Evolutionary conservation across 1,140 invertebrate species (phyloP).

Genomic region (Sweltsa coloradensis): DNA sequence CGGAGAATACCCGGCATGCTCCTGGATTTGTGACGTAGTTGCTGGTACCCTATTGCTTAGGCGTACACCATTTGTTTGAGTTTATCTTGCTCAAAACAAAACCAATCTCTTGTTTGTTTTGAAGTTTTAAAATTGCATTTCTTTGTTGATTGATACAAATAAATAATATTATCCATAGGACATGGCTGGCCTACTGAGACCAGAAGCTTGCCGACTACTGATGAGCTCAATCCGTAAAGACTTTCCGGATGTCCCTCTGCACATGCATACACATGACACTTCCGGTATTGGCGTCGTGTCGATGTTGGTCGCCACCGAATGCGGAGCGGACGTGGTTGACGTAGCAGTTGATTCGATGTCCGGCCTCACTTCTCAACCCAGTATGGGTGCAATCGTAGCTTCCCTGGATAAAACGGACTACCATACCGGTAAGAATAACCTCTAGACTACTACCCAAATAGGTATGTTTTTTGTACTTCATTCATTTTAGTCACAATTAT

Average conservation of each 20-base stretch:
- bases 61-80: too few species aligned
- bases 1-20: too few species aligned
- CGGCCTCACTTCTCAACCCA: constrained; percentile 53
- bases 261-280: constrained; percentile 61
- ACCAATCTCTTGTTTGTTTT: too few species aligned
- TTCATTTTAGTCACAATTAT: too few species aligned
- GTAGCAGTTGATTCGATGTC: constrained; percentile 63
- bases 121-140: too few species aligned
- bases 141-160: too few species aligned
- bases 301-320: constrained; percentile 49
- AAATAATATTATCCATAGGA: constrained; percentile 43
- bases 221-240: constrained; percentile 41
- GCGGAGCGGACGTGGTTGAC: constrained; percentile 58
- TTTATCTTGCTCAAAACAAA: too few species aligned
- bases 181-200: constrained; percentile 58
- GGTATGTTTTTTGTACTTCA: too few species aligned
- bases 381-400: constrained; percentile 56
- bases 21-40: too few species aligned
- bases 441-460: too few species aligned
- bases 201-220: constrained; percentile 43
- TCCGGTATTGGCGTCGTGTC: constrained; percentile 47
- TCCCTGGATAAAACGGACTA: constrained; percentile 36
- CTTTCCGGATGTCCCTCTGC: constrained; percentile 54
- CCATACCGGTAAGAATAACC: constrained; percentile 46
- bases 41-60: too few species aligned